phyloP scores from a whole-genome alignment of 53 echinoderm and acorn worm genomes.

The Patiria pectinifera region DNA sequence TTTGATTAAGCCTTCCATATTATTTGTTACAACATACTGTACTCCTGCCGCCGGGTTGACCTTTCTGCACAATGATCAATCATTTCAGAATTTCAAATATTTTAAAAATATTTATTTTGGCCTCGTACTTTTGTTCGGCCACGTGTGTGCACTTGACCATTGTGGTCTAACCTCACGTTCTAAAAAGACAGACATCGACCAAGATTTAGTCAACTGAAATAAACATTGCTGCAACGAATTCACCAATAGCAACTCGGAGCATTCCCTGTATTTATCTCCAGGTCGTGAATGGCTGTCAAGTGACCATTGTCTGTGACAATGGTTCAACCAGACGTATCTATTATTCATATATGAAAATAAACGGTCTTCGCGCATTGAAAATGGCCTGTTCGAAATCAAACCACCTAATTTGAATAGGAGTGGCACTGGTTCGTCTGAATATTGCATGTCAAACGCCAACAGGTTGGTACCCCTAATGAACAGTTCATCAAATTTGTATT shows the following conservation, averaged over 20 bases:
- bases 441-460: no score
- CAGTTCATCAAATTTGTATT: no score
- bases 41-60: no score
- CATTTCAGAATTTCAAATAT: background rate
- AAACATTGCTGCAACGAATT: no score
- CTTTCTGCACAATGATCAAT: no score
- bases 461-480: no score
- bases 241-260: background rate
- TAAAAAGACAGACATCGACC: background rate
- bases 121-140: background rate
- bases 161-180: background rate
- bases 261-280: slow-evolving; percentile 2
- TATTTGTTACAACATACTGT: no score
- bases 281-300: slow-evolving; percentile 6
- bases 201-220: no score
- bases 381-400: slow-evolving; percentile 15
- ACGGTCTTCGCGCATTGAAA: slow-evolving; percentile 22
- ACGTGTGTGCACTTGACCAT: background rate
- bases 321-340: background rate
- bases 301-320: slow-evolving; percentile 18
- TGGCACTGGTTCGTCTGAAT: background rate
- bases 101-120: background rate
- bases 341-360: slow-evolving; percentile 12
- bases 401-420: slow-evolving; percentile 13
- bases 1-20: no score